Evolutionary conservation across 2,113 vertebrate genomes (phyloP), one percentile per base, ranked within the genome.

Genomic region (Pituophis catenifer): DNA sequence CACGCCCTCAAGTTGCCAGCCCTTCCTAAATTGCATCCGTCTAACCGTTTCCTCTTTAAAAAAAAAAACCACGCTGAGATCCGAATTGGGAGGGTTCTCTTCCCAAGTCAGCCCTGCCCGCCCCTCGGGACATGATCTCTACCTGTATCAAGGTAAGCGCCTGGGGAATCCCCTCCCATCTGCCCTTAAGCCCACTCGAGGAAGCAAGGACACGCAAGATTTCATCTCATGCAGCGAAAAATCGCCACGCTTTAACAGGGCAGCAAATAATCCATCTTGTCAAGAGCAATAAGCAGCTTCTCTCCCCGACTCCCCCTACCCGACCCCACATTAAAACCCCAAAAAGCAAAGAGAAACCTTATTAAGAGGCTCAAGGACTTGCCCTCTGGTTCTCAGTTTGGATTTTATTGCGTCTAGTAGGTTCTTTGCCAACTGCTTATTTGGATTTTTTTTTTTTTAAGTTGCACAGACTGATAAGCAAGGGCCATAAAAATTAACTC

Each of bases 301-400:
- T 13, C 8, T 21, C 0, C 10, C 9, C 9, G 48, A 50, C n/a
- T 15, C 9, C 59, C 93, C 89, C 94, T 93, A 92, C 10, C 5
- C 48, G 48, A 50, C 29, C 21, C 57, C 57, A 8, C 7, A 7
- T 24, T 2, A 59, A 24, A 58, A 0, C 44, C 21, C 23, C 0
- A 90, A 95, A 92, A 33, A 65, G 50, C 54, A 29, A 26, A 93
- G 21, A 50, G 24, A 85, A 29, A 19, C 17, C 50, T 54, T 54
- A n/a, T 4, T 38, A 44, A 29, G 9, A 87, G 94, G 95, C 92
- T 97, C 96, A 95, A 94, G 96, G 95, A 95, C 96, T 95, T 92
- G 93, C 92, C 94, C 94, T 95, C 91, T 62, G 90, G 92, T 93
- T 85, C 58, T 94, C 62, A 90, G 91, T 48, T 89, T 90, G 57